These are phyloP conservation scores for Oryzias woworae DNA, from an alignment of 2,113 vertebrate genomes.

Conservation along the genomic window DNA sequence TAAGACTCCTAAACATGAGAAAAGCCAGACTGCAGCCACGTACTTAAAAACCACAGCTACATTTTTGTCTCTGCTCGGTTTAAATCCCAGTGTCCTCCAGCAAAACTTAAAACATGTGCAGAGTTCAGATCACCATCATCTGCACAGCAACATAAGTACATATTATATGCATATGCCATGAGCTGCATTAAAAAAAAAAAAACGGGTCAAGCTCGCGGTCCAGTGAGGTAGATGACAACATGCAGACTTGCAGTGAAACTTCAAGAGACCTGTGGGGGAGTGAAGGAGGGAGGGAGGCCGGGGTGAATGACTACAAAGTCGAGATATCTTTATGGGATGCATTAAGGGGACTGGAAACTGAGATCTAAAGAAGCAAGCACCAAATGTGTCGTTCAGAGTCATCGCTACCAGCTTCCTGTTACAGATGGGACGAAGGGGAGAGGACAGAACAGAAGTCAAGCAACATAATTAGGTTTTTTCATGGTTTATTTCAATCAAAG, in stretches of 20 bases:
- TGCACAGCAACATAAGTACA: slow-evolving; percentile 35
- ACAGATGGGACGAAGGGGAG: slow-evolving; percentile 16
- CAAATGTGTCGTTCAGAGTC: slow-evolving; percentile 30
- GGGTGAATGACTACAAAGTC: slow-evolving; percentile 39
- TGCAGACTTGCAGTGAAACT: slow-evolving; percentile 43
- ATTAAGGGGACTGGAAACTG: slow-evolving; percentile 30
- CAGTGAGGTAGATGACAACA: slow-evolving; percentile 53
- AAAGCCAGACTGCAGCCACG: slow-evolving; percentile 51
- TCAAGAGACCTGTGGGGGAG: slow-evolving; percentile 20
- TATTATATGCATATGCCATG: slow-evolving; percentile 22
- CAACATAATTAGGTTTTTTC: neutral
- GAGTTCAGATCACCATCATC: slow-evolving; percentile 48
- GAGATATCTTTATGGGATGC: slow-evolving; percentile 42
- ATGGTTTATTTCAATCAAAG: neutral
- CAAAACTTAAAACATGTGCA: slow-evolving; percentile 70
- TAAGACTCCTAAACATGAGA: slow-evolving; percentile 43
- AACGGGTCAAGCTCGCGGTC: slow-evolving; percentile 52
- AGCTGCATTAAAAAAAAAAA: slow-evolving; percentile 21
- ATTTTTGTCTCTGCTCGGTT: slow-evolving; percentile 52
- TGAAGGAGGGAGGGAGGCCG: neutral
- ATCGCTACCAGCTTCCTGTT: slow-evolving; percentile 29
- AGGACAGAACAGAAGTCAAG: neutral
- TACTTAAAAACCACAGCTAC: slow-evolving; percentile 45
- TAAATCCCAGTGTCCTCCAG: slow-evolving; percentile 49
- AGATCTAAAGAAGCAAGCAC: slow-evolving; percentile 47